phyloP scores from a whole-genome alignment of 2,113 vertebrate species.

The Trichechus manatus region DNA sequence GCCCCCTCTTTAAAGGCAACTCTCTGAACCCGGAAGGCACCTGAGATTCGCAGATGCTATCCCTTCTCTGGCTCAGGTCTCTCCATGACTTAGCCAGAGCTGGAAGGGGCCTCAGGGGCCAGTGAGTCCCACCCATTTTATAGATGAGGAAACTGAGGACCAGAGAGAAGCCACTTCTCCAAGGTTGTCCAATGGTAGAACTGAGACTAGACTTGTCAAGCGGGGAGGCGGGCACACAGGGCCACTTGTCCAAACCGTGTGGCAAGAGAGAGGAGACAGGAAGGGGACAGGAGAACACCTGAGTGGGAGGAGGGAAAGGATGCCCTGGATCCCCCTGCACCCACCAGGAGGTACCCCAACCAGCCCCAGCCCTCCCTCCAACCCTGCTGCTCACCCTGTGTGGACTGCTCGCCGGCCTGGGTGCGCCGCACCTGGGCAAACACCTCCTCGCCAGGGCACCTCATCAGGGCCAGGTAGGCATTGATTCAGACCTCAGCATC shows the following conservation, averaged over 20 bases:
- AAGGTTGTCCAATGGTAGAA: not conserved
- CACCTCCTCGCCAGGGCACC: constrained; percentile 89
- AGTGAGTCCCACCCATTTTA: not conserved
- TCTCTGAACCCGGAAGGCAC: not conserved
- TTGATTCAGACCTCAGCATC: constrained; percentile 92
- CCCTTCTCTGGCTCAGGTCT: not conserved
- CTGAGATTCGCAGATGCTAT: rapidly evolving
- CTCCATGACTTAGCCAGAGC: not conserved
- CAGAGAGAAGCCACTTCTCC: not conserved
- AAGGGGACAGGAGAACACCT: not conserved
- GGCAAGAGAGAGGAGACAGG: too few relatives aligned
- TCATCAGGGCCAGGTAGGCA: constrained; percentile 93
- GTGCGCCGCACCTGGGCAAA: constrained; percentile 89
- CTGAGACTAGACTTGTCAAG: not conserved
- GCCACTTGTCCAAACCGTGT: too few relatives aligned
- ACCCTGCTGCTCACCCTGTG: constrained; percentile 89
- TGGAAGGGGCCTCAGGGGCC: not conserved
- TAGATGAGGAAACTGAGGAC: too few relatives aligned
- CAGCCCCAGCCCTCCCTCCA: not conserved
- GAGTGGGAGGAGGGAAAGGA: not conserved
- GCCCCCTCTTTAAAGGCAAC: not conserved
- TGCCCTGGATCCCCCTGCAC: not conserved
- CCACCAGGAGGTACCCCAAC: not conserved
- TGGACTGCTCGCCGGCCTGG: constrained; percentile 90
- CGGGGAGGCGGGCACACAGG: rapidly evolving